A percentile compares a stretch with the other conserved stretches of the same genome.
Evolutionary conservation across 2,797 vertebrate genomes (phyloP).

Genomic region (Typhlichthys subterraneus): DNA sequence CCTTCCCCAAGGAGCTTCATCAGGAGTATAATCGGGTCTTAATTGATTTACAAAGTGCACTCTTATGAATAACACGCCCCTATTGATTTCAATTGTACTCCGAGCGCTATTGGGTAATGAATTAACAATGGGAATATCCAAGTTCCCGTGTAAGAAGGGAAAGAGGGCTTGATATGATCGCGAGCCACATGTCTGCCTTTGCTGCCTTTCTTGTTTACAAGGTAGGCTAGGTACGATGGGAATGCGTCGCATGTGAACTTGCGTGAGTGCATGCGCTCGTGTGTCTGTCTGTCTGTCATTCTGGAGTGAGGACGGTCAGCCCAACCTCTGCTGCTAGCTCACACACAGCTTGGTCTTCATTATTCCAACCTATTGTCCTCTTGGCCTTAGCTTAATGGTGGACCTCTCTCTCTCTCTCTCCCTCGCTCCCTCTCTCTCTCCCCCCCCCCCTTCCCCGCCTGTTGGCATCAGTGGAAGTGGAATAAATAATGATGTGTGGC

Average conservation of each 20-base stretch:
- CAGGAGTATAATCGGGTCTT: constrained; percentile 62
- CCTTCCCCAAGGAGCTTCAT: constrained; percentile 66
- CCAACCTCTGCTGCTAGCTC: constrained; percentile 41
- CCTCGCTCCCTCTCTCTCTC: constrained; percentile 44
- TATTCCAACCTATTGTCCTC: constrained; percentile 61
- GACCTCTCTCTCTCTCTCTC: constrained; percentile 28
- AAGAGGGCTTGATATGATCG: neutral
- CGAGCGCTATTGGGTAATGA: constrained; percentile 53
- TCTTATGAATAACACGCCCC: constrained; percentile 61
- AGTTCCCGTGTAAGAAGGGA: constrained; percentile 15
- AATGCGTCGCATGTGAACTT: constrained; percentile 6
- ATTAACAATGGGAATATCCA: constrained; percentile 39
- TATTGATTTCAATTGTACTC: constrained; percentile 67
- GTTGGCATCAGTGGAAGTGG: constrained; percentile 71
- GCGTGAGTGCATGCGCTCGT: neutral
- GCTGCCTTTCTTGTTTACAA: no score
- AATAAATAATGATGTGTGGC: constrained; percentile 79
- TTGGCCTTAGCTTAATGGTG: constrained; percentile 48
- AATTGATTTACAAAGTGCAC: constrained; percentile 72
- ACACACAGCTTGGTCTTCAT: constrained; percentile 48
- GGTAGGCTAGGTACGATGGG: neutral
- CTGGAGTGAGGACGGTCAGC: constrained; percentile 60
- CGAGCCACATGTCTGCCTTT: no score
- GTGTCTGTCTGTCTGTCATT: constrained; percentile 35
- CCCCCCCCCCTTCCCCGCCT: constrained; percentile 19